Conservation (phyloP, 2,888 invertebrate genomes). For the Stramonita haemastoma region DNA sequence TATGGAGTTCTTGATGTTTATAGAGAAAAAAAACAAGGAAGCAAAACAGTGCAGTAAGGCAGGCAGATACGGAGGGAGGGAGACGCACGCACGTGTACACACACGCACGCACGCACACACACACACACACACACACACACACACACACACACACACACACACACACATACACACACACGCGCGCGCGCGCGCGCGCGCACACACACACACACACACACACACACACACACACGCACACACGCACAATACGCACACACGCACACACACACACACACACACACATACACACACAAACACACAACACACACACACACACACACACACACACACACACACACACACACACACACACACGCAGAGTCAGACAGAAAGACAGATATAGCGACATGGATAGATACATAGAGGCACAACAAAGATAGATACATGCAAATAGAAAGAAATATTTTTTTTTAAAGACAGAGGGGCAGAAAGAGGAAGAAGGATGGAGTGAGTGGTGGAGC, state of each 20-base stretch:
- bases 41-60: not conserved
- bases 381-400: no score
- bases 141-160: not conserved
- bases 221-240: no score
- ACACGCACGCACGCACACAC: not conserved
- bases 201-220: not conserved
- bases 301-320: no score
- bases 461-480: no score
- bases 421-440: no score
- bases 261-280: no score
- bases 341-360: not conserved
- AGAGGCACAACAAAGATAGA: no score
- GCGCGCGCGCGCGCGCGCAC: not conserved
- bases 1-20: not conserved
- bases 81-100: not conserved
- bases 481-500: no score
- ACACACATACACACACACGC: not conserved
- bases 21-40: not conserved
- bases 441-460: no score
- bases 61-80: not conserved
- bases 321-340: constrained; percentile 10
- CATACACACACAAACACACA: no score
- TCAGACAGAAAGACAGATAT: no score
- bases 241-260: no score
- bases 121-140: constrained; percentile 13